A percentile compares a stretch with the other conserved stretches of the same genome.
These are phyloP conservation scores for Marmota monax DNA, from an alignment of 2,113 vertebrate species.

Conservation along the genomic window DNA sequence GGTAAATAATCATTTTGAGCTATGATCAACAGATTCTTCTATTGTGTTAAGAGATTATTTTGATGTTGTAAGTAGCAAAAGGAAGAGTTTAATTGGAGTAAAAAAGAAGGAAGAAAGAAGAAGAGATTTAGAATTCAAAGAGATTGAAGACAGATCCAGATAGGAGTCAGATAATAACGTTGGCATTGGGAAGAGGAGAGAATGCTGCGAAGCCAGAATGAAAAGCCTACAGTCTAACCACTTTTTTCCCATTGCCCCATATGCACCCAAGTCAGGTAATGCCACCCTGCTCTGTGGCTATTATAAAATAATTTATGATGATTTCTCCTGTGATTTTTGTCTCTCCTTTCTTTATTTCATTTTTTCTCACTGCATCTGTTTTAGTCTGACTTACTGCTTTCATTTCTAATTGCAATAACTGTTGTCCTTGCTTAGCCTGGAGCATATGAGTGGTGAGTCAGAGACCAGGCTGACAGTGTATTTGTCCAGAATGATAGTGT, in stretches of 20 bases:
- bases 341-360: accelerated
- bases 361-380: not conserved
- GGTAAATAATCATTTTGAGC: slow-evolving; percentile 4
- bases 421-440: not conserved
- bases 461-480: not conserved
- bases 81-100: not conserved
- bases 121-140: slow-evolving; percentile 36
- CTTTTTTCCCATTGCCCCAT: not conserved
- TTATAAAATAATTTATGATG: not conserved
- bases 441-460: not conserved
- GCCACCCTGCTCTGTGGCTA: not conserved
- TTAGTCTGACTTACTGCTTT: not conserved
- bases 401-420: slow-evolving; percentile 6
- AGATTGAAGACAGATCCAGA: not conserved
- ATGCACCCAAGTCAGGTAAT: not conserved
- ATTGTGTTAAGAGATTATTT: slow-evolving; percentile 21
- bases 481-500: not conserved
- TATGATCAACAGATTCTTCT: not conserved
- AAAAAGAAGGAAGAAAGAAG: slow-evolving; percentile 17
- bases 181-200: not conserved
- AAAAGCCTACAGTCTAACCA: not conserved
- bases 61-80: slow-evolving; percentile 25
- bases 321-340: not conserved
- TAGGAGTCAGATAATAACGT: not conserved
- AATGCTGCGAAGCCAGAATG: not conserved